Evolutionary conservation across 2,888 invertebrate species (phyloP).

Genomic region (Scelioninae gen. 2): DNA sequence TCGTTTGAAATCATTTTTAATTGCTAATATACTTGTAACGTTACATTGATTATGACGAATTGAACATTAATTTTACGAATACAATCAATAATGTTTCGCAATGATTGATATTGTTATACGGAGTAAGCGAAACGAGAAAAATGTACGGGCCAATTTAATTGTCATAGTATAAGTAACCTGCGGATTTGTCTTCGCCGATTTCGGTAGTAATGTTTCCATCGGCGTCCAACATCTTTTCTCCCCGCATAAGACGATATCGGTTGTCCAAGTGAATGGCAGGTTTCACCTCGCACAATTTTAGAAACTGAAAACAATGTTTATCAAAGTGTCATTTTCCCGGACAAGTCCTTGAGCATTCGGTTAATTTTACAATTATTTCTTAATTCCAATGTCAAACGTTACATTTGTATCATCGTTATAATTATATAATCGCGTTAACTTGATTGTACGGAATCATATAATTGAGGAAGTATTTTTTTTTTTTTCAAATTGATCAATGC

Average conservation of each 20-base stretch:
- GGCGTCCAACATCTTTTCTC: slow-evolving; percentile 70
- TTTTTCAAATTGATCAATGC: background rate
- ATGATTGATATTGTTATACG: no score
- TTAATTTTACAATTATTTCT: no score
- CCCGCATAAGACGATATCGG: slow-evolving; percentile 71
- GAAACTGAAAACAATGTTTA: slow-evolving; percentile 20
- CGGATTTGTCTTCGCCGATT: slow-evolving; percentile 65
- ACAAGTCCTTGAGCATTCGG: no score
- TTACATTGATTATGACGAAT: no score
- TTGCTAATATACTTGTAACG: no score
- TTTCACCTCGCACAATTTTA: slow-evolving; percentile 55
- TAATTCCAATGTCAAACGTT: no score
- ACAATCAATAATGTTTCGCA: no score
- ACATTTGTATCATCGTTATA: background rate
- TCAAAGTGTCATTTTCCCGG: background rate
- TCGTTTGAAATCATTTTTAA: no score
- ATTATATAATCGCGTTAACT: background rate
- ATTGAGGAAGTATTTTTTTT: background rate
- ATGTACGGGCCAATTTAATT: no score
- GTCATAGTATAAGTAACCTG: background rate
- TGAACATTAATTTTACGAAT: no score
- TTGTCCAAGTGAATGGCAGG: slow-evolving; percentile 72
- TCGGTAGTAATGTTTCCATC: slow-evolving; percentile 66
- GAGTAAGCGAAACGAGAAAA: no score
- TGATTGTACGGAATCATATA: slow-evolving; percentile 1